Evolutionary conservation across 2,113 vertebrate species (phyloP), one percentile per base, ranked within the genome.

Genomic region (Archocentrus centrarchus): DNA sequence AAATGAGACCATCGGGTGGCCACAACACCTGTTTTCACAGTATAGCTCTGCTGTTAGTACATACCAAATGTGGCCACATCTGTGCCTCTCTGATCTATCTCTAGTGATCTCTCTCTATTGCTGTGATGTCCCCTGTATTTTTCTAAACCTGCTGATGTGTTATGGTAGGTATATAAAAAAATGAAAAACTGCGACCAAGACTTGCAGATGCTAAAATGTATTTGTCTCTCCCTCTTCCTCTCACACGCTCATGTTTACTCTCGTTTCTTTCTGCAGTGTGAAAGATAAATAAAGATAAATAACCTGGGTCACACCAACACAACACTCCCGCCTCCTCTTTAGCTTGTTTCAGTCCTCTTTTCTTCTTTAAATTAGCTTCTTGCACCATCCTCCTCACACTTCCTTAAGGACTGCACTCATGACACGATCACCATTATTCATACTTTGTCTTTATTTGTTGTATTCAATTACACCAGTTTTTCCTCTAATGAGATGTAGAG

Each of bases 211-310:
- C 47, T 73, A 3, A 55, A 50, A 73, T 73, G 27, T 55, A 30
- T 73, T 73, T 73, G 27, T 55, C 27, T 73, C 11, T 35, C 27
- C 47, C 47, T 53, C 55, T 35, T 2, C 32, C 30, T 44, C 37
- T 77, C 22, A 18, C n/a, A 32, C 6, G 37, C 14, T 60, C 6
- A 4, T 59, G 37, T 77, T 68, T 68, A 59, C 41, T 47, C 53
- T 20, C 11, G 17, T 66, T 53, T 79, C n/a, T 55, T 47, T 79
- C 5, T 10, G 37, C 4, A 1, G 32, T n/a, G 63, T 80, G 53
- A 70, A 80, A 59, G 79, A 70, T 58, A 68, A 68, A 68, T 68
- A 80, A 41, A 68, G 57, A 68, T 58, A 59, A 59, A 60, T 73
- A 73, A 73, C 47, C 47, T 73, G 1, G 18, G 27, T 73, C 47